These are phyloP conservation scores for Musca vetustissima DNA, from an alignment of 1,140 invertebrate genomes.

Conservation along the genomic window DNA sequence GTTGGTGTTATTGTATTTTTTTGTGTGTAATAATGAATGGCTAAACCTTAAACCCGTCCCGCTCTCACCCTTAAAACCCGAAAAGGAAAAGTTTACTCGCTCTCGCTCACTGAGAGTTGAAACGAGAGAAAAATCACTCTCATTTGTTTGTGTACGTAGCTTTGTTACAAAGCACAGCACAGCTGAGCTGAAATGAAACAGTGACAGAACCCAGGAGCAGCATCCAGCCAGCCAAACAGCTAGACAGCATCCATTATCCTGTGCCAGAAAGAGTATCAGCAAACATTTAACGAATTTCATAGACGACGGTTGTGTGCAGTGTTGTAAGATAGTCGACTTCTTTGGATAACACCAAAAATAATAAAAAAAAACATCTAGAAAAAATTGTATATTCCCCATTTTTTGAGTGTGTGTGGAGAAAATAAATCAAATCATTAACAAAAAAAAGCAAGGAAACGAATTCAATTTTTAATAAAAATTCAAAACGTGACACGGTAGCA, in stretches of 20 bases:
- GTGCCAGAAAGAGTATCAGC: conserved; percentile 26
- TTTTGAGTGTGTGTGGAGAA: neutral
- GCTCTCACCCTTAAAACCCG: no score
- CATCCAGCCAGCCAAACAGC: conserved; percentile 1
- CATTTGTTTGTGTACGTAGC: neutral
- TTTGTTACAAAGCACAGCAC: neutral
- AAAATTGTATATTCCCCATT: conserved; percentile 7
- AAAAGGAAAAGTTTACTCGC: no score
- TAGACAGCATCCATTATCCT: conserved; percentile 20
- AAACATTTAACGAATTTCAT: conserved; percentile 54
- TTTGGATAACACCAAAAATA: conserved; percentile 34
- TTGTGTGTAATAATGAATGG: no score
- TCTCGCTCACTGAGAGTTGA: no score
- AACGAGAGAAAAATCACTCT: neutral
- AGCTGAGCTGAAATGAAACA: conserved; percentile 14
- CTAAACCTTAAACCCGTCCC: no score
- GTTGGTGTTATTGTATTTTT: no score
- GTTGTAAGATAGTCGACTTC: conserved; percentile 30
- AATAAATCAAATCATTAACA: conserved; percentile 7
- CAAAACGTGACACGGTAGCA: neutral
- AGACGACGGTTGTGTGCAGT: conserved; percentile 50
- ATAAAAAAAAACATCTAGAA: conserved; percentile 35
- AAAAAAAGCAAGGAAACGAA: no score
- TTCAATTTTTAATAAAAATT: neutral
- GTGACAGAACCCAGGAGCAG: conserved; percentile 9